Conservation (phyloP, 1,140 invertebrate species). For the Drosophila sp. region DNA sequence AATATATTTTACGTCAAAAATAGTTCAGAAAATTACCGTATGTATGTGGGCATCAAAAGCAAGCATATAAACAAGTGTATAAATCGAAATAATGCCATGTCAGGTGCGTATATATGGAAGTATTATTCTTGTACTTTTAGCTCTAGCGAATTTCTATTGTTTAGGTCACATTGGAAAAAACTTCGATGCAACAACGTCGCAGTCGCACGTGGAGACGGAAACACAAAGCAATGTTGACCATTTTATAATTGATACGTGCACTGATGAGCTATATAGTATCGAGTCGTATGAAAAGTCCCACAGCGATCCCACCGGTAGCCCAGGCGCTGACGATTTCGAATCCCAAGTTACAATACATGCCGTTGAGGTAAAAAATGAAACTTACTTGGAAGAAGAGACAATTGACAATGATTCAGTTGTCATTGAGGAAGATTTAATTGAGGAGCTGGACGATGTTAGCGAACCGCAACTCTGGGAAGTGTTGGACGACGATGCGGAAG, state of each 20-base stretch:
- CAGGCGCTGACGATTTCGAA: background rate
- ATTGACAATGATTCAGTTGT: constrained; percentile 23
- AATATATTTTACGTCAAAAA: constrained; percentile 11
- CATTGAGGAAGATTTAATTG: constrained; percentile 31
- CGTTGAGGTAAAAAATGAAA: constrained; percentile 23
- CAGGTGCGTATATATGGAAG: constrained; percentile 28
- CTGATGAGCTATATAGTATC: constrained; percentile 37
- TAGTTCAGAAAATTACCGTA: constrained; percentile 18
- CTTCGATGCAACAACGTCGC: background rate
- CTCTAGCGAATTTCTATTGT: background rate
- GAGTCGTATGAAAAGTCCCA: constrained; percentile 50
- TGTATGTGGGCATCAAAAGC: background rate
- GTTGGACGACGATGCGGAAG: constrained; percentile 39
- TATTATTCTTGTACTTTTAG: background rate
- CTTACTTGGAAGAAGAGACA: constrained; percentile 19
- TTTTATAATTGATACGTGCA: constrained; percentile 16
- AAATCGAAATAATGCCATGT: constrained; percentile 52
- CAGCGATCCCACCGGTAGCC: constrained; percentile 7
- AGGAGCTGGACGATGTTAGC: constrained; percentile 47
- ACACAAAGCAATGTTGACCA: constrained; percentile 22
- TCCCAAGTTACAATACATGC: constrained; percentile 17
- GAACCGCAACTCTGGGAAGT: constrained; percentile 64
- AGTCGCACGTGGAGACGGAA: constrained; percentile 51
- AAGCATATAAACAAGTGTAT: constrained; percentile 11
- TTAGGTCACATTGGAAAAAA: constrained; percentile 23